Conservation (phyloP, 64 coral and sea anemone genomes). For the Stylophora pistillata region DNA sequence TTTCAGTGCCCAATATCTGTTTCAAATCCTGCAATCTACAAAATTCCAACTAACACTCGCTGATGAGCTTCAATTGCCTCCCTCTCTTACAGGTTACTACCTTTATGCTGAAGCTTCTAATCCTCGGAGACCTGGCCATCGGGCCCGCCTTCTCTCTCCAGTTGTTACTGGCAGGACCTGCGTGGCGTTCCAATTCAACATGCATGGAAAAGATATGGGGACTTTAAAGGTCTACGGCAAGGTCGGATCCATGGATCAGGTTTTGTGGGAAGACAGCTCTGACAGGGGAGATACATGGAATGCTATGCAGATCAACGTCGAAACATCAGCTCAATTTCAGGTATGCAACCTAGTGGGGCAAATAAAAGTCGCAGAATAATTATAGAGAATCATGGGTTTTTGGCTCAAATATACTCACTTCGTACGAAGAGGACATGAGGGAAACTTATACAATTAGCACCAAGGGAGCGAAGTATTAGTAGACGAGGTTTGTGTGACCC, state of each 20-base stretch:
- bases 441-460: too few relatives aligned
- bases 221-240: background rate
- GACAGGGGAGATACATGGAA: constrained; percentile 15
- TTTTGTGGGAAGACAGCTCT: background rate
- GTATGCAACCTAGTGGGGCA: background rate
- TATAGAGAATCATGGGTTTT: too few relatives aligned
- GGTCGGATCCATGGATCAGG: background rate
- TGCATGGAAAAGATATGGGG: constrained; percentile 21
- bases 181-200: background rate
- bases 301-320: background rate
- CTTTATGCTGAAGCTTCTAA: constrained; percentile 30
- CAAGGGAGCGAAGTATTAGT: too few relatives aligned
- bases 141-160: constrained; percentile 21
- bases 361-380: too few relatives aligned
- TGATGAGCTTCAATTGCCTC: background rate
- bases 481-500: too few relatives aligned
- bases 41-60: too few relatives aligned
- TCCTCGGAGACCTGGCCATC: background rate
- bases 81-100: background rate
- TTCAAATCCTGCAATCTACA: too few relatives aligned
- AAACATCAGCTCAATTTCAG: constrained; percentile 7
- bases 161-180: background rate
- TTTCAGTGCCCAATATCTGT: too few relatives aligned
- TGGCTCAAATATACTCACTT: too few relatives aligned
- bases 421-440: too few relatives aligned